phyloP scores from a whole-genome alignment of 2,888 invertebrate genomes.

The Drosophila flavopinicola region DNA sequence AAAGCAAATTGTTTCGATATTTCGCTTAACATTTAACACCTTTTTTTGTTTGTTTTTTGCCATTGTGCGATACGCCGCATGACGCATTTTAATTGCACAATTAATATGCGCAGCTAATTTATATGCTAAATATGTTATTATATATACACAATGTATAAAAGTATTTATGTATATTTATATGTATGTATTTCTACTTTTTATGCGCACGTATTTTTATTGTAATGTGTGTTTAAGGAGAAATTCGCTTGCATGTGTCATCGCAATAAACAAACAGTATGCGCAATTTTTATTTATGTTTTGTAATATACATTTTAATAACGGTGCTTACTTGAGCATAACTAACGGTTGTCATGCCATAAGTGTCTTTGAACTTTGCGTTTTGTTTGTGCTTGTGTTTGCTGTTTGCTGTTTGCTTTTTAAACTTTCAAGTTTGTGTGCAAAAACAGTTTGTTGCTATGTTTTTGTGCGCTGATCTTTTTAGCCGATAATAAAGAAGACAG shows the following conservation, averaged over 20 bases:
- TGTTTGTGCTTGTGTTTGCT: background rate
- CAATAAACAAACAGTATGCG: conserved; percentile 32
- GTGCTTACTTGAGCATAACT: conserved; percentile 52
- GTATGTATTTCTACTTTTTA: conserved; percentile 14
- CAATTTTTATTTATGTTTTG: conserved; percentile 29
- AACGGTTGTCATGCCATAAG: conserved; percentile 59
- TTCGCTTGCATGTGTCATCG: conserved; percentile 50
- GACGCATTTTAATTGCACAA: conserved; percentile 65
- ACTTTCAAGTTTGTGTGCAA: conserved; percentile 19
- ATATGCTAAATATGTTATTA: conserved; percentile 62
- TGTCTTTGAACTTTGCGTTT: conserved; percentile 62
- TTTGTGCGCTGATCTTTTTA: conserved; percentile 44
- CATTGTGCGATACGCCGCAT: conserved; percentile 5
- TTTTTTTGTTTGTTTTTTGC: conserved; percentile 8
- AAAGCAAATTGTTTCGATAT: conserved; percentile 27
- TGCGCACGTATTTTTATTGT: conserved; percentile 12
- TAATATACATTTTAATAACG: conserved; percentile 19
- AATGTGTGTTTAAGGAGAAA: conserved; percentile 13
- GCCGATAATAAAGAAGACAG: conserved; percentile 45
- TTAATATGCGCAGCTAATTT: conserved; percentile 70
- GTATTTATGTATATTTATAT: background rate
- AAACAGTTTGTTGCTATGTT: background rate
- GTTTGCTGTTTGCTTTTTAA: conserved; percentile 3
- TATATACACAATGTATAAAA: background rate
- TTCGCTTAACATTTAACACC: conserved; percentile 13